Evolutionary conservation across 2,113 vertebrate genomes (phyloP), one percentile per base, ranked within the genome.

Genomic region (Siniperca chuatsi): DNA sequence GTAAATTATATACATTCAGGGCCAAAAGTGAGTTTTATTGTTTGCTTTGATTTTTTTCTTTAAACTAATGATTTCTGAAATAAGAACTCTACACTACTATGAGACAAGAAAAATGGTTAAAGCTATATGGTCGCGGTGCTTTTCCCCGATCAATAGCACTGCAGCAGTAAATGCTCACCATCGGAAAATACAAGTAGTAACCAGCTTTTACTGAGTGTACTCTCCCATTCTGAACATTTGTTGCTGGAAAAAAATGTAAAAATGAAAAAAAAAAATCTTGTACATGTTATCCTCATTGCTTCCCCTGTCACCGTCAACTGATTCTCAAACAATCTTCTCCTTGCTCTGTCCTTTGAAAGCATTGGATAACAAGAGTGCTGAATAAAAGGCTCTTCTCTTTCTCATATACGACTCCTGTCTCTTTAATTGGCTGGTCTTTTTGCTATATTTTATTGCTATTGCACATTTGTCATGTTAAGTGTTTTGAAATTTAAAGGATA

Each of bases 341-440:
- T 97, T 89, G 92, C 87, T 97, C 96, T 97, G 97, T 97, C 96
- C 92, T 97, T 98, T 97, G 96, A 97, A 96, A 98, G 97, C 95
- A 96, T 97, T 98, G 97, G 96, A 97, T 97, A 97, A 98, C 92
- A 98, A 93, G 81, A 88, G 75, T 88, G 77, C 82, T 89, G 62
- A 94, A 93, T 93, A 93, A 94, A 93, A 90, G 68, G 79, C 73
- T 90, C 83, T 91, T 85, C 80, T 90, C 80, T 92, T 93, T 93
- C 90, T 94, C 93, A 92, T 16, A 85, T 16, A 0, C 3, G 55
- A 68, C 70, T 87, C 46, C 0, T 23, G 83, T 83, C 48, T 80
- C 23, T 78, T 78, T 69, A 20, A 29, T 62, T 75, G 10, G 23
- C 6, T 12, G 35, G 6, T 44, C 44, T 20, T 58, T 46, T 57